These are phyloP conservation scores for Struthidea cinerea DNA, from an alignment of 2,113 vertebrate genomes.

Conservation along the genomic window DNA sequence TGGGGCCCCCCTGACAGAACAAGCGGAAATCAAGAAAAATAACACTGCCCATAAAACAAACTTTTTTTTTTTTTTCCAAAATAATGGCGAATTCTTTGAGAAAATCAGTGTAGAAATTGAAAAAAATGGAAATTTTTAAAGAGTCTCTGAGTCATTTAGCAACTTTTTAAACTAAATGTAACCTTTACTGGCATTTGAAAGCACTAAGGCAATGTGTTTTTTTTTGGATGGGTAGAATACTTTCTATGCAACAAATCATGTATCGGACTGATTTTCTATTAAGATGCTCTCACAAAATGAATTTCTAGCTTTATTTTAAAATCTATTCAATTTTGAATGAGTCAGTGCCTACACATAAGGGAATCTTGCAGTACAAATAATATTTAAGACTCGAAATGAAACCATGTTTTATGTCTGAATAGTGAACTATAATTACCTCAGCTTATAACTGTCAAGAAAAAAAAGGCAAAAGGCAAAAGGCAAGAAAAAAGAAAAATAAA, in stretches of 20 bases:
- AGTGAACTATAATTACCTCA: constrained; percentile 18
- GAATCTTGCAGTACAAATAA: constrained; percentile 51
- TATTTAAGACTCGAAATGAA: constrained; percentile 42
- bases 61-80: not conserved
- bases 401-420: constrained; percentile 40
- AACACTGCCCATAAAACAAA: not conserved
- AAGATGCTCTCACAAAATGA: not conserved
- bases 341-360: constrained; percentile 18
- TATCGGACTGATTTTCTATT: not conserved
- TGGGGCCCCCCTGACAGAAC: accelerated
- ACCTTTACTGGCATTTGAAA: not conserved
- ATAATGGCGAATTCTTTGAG: not conserved
- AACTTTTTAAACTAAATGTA: not conserved
- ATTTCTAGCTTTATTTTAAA: constrained; percentile 47
- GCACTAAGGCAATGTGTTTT: not conserved
- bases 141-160: not conserved
- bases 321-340: constrained; percentile 49
- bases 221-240: not conserved
- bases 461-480: not conserved
- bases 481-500: not conserved
- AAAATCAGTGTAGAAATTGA: not conserved
- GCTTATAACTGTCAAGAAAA: not conserved
- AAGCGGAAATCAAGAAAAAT: not conserved
- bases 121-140: not conserved
- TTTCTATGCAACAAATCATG: not conserved